Percentiles rank a stretch among this genome's conserved stretches.
Conservation (phyloP, 2,797 vertebrate species). For the Tragopan temminckii region DNA sequence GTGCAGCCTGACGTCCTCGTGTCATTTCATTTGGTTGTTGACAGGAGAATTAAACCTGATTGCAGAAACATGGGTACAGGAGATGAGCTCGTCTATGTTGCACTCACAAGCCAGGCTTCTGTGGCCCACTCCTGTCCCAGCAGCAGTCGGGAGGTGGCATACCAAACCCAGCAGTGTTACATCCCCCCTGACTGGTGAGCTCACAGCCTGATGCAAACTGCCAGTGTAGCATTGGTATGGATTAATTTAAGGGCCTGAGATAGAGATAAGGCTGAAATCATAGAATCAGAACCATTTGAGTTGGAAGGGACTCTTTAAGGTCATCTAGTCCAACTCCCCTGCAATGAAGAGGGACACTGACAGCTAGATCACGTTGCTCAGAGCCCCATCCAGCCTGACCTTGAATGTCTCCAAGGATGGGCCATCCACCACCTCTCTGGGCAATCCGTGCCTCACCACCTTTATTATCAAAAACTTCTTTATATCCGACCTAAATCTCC, state of each 20-base stretch:
- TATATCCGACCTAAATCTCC: no score
- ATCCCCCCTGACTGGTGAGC: neutral
- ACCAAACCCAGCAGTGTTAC: neutral
- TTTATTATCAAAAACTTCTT: no score
- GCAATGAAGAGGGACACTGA: no score
- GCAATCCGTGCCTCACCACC: no score
- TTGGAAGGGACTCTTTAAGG: no score
- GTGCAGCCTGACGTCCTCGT: neutral
- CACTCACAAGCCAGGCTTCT: neutral
- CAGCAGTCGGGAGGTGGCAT: neutral
- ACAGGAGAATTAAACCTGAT: neutral
- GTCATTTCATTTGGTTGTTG: neutral
- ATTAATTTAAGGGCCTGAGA: neutral
- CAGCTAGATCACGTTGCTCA: no score
- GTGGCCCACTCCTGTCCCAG: neutral
- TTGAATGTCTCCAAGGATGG: no score
- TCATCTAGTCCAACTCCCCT: no score
- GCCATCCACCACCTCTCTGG: no score
- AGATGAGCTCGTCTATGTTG: fast-evolving
- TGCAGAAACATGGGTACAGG: neutral
- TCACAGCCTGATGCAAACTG: neutral
- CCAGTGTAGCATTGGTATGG: neutral
- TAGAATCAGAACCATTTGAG: no score
- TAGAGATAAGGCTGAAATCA: neutral
- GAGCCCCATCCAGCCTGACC: no score